phyloP scores from a whole-genome alignment of 92 coral and sea anemone genomes.

The Metridium senile region DNA sequence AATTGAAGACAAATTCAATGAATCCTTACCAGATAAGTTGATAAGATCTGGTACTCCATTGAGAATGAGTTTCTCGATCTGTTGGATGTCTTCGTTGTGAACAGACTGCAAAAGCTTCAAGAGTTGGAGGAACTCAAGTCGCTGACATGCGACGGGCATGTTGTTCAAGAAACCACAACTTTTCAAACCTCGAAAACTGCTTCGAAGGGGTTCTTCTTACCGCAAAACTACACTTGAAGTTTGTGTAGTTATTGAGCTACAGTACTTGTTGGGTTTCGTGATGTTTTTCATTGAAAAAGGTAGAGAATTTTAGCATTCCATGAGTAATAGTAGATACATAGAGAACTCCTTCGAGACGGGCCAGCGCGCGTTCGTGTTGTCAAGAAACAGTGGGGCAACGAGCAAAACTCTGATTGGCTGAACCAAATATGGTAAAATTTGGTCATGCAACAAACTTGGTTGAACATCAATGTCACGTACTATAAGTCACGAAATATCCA shows the following conservation, averaged over 20 bases:
- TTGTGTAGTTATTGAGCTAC: not conserved
- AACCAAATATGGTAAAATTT: constrained; percentile 1
- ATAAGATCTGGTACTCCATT: constrained; percentile 93
- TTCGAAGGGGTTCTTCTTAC: not conserved
- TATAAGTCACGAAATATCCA: not conserved
- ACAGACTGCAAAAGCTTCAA: constrained; percentile 96
- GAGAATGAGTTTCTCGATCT: constrained; percentile 88
- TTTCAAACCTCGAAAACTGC: constrained; percentile 12
- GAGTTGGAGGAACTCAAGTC: constrained; percentile 94
- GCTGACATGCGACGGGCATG: constrained; percentile 90
- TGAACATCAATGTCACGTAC: not conserved
- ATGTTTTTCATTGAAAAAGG: constrained; percentile 12
- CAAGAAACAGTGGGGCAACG: constrained; percentile 37
- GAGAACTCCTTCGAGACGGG: constrained; percentile 21
- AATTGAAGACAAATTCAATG: no score
- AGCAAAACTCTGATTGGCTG: constrained; percentile 33
- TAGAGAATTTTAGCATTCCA: constrained; percentile 27
- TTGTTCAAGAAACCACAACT: constrained; percentile 1
- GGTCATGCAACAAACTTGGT: not conserved
- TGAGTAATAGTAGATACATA: constrained; percentile 4
- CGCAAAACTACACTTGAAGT: not conserved
- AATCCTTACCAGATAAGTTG: constrained; percentile 91
- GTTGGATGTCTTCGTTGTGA: constrained; percentile 90
- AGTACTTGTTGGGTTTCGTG: not conserved
- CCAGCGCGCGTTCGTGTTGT: constrained; percentile 41